A percentile compares a stretch with the other conserved stretches of the same genome.
These are phyloP conservation scores for Crotalus tigris DNA, from an alignment of 2,113 vertebrate species.

Conservation along the genomic window DNA sequence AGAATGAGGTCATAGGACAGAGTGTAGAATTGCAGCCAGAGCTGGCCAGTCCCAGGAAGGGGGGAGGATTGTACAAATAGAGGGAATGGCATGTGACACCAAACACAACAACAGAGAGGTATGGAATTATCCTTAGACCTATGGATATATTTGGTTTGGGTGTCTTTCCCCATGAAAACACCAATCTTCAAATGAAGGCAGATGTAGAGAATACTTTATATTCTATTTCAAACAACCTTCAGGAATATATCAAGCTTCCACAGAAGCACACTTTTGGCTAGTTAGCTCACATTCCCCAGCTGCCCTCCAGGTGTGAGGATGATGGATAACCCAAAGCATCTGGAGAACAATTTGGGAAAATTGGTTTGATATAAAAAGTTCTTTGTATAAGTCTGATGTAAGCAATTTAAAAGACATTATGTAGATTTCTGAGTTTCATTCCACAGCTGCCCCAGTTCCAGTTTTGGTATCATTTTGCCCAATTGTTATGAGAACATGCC, in stretches of 20 bases:
- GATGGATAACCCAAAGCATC: neutral
- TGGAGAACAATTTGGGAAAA: neutral
- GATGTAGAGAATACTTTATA: neutral
- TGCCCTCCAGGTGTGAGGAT: neutral
- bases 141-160: neutral
- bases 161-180: neutral
- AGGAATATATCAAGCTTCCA: neutral
- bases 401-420: neutral
- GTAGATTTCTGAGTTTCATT: neutral
- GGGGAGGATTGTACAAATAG: neutral
- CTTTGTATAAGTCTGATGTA: neutral
- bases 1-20: neutral
- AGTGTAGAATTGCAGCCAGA: neutral
- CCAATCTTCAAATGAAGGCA: neutral
- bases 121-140: neutral
- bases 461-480: neutral
- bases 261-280: neutral
- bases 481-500: neutral
- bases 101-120: neutral
- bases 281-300: neutral
- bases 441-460: neutral
- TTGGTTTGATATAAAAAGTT: neutral
- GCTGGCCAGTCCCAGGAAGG: neutral
- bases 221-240: neutral
- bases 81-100: neutral